Evolutionary conservation across 2,113 vertebrate genomes (phyloP), one percentile per base, ranked within the genome.

Genomic region (Bombycilla garrulus): DNA sequence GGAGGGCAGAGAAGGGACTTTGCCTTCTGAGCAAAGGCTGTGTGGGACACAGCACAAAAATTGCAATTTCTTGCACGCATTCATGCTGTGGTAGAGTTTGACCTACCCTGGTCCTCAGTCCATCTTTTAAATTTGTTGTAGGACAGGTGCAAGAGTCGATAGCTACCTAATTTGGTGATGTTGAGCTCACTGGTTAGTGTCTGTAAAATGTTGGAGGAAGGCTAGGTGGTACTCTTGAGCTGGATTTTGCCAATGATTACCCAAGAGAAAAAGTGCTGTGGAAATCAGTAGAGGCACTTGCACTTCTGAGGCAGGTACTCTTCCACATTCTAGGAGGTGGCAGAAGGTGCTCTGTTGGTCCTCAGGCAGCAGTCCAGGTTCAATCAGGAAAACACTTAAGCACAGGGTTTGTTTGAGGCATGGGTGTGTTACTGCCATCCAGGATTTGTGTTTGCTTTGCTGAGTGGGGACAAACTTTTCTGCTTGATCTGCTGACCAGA

Each of bases 151-250:
- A 70, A 12, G 56, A 28, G 84, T 58, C 86, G 50, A 4, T 44
- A 87, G 48, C 71, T 91, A 1, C 86, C 85, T 77, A 62, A 78
- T 88, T 77, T 92, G 94, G 88, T 71, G 87, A 50, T 95, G 74
- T n/a, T 56, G 67, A 87, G 67, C 70, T 90, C n/a, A 0, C 44
- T 51, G 71, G 45, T 69, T 53, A 35, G 47, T 38, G 29, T 95
- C 80, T 96, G 94, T 96, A 96, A 90, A 71, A 17, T 91, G 81
- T 57, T 82, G 79, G 31, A 61, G 66, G 79, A 79, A 96, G 91
- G 94, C 93, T 97, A 96, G 95, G 94, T 95, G 94, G 95, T 95
- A 96, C 95, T 96, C 95, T 96, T 95, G 94, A 96, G 96, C 96
- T 96, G 93, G 92, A 33, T 95, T 96, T 94, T 95, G 85, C 76